Evolutionary conservation across 1,140 invertebrate genomes (phyloP).

Genomic region (Andricus grossulariae): DNA sequence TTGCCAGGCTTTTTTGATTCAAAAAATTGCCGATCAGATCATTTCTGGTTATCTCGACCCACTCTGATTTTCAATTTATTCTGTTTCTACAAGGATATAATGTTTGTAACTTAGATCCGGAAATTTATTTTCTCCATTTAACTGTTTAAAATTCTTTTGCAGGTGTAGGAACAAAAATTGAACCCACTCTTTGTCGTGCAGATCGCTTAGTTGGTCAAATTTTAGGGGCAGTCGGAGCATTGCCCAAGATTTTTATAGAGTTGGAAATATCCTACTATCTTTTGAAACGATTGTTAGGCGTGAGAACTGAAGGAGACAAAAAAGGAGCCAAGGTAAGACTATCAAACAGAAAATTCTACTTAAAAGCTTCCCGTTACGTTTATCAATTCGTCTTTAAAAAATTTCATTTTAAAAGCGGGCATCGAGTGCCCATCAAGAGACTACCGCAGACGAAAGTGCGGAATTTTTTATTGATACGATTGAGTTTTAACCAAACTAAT

Average conservation of each 20-base stretch:
- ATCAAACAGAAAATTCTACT: not conserved
- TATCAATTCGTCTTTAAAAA: too few species aligned
- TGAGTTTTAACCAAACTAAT: too few species aligned
- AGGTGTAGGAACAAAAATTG: conserved; percentile 99
- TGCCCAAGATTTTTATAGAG: conserved; percentile 98
- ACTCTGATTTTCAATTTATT: too few species aligned
- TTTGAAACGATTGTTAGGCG: conserved; percentile 94
- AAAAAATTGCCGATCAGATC: too few species aligned
- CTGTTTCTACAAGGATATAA: too few species aligned
- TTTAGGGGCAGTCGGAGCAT: conserved; percentile 95
- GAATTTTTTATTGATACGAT: too few species aligned
- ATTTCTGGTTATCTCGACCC: too few species aligned
- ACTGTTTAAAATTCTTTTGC: conserved; percentile 43
- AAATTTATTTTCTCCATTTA: not conserved
- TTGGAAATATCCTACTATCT: conserved; percentile 99
- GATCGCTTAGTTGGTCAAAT: conserved; percentile 99
- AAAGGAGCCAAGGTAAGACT: conserved; percentile 94
- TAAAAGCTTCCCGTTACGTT: too few species aligned
- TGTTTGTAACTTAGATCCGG: not conserved
- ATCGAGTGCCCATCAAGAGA: too few species aligned
- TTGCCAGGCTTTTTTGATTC: too few species aligned
- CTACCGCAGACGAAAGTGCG: too few species aligned
- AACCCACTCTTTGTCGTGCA: conserved; percentile 97
- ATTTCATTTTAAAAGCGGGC: too few species aligned
- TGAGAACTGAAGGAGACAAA: conserved; percentile 98